Evolutionary conservation across 1,140 invertebrate species (phyloP).

Genomic region (Drosophila sechellia): DNA sequence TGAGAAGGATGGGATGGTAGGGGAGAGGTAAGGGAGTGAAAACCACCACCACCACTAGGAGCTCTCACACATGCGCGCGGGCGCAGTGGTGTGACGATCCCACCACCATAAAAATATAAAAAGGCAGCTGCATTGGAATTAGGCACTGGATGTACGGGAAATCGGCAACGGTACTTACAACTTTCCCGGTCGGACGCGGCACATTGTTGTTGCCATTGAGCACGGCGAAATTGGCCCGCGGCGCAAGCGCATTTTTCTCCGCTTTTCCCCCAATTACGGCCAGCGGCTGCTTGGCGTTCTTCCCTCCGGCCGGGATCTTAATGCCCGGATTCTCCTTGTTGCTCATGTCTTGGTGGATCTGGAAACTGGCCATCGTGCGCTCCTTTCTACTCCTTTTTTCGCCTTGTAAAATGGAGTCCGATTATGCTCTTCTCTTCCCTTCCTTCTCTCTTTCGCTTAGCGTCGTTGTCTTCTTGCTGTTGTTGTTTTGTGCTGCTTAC

Average conservation of each 20-base stretch:
- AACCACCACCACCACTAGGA: slow-evolving; percentile 57
- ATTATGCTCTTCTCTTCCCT: slow-evolving; percentile 58
- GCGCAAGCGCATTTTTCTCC: slow-evolving; percentile 65
- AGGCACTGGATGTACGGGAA: neutral
- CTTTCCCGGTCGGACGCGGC: slow-evolving; percentile 67
- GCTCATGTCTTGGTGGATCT: slow-evolving; percentile 87
- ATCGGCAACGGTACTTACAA: slow-evolving; percentile 55
- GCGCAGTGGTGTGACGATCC: slow-evolving; percentile 30
- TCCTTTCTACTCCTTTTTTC: slow-evolving; percentile 20
- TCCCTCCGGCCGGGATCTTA: slow-evolving; percentile 26
- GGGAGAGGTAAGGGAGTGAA: slow-evolving; percentile 5
- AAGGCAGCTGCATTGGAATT: slow-evolving; percentile 75
- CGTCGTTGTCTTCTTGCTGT: slow-evolving; percentile 41
- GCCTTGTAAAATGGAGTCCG: slow-evolving; percentile 60
- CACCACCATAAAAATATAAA: slow-evolving; percentile 67
- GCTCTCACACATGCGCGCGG: slow-evolving; percentile 1
- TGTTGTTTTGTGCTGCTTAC: slow-evolving; percentile 31
- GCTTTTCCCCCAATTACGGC: slow-evolving; percentile 45
- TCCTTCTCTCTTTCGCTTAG: slow-evolving; percentile 40
- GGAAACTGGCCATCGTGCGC: slow-evolving; percentile 86
- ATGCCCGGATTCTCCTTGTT: slow-evolving; percentile 85
- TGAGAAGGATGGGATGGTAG: neutral
- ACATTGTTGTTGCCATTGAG: slow-evolving; percentile 85
- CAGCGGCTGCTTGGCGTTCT: slow-evolving; percentile 59
- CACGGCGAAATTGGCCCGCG: slow-evolving; percentile 80